Evolutionary conservation across 2,888 invertebrate genomes (phyloP), one percentile per base, ranked within the genome.

Genomic region (Philereme transversata): DNA sequence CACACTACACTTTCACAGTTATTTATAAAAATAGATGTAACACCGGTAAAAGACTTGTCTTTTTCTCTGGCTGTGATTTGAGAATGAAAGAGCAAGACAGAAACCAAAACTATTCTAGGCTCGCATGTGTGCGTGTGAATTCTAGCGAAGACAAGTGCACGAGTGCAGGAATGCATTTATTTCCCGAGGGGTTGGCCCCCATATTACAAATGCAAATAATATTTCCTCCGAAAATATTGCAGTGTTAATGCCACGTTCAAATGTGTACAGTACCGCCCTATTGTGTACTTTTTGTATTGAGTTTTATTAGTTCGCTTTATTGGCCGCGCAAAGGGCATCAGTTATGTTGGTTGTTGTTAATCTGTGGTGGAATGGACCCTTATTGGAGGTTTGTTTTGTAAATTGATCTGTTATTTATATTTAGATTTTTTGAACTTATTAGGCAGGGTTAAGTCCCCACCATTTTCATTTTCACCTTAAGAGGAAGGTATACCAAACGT

Each of bases 191-290:
- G 69, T 60, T 68, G 57, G 51, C 86, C 89, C 89, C 75, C 76
- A 67, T 76, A 76, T 78, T 78, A 77, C 85, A 70, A 87, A 90
- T 88, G 86, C 88, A 90, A 90, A 91, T 87, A 88, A 87, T 89
- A 87, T 86, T 90, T 89, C 88, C 88, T 90, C 81, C 79, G 77
- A 84, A 88, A 87, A 89, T 87, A 88, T 88, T 81, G 83, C 82
- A 77, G 86, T 87, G 90, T 88, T 91, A 91, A 90, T 90, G 80
- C 80, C 82, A 81, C 78, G 82, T 82, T 83, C 83, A 86, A 87
- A 87, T 87, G 86, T 84, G 78, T 78, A 76, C 76, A 59, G 70
- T 71, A 76, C 71, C 77, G 75, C 83, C 84, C 84, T 73, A 79
- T 80, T 86, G 86, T 88, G 82, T 85, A 79, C 78, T 81, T 79